Evolutionary conservation across 2,888 invertebrate genomes (phyloP).

Genomic region (Chromoteleia sp.): DNA sequence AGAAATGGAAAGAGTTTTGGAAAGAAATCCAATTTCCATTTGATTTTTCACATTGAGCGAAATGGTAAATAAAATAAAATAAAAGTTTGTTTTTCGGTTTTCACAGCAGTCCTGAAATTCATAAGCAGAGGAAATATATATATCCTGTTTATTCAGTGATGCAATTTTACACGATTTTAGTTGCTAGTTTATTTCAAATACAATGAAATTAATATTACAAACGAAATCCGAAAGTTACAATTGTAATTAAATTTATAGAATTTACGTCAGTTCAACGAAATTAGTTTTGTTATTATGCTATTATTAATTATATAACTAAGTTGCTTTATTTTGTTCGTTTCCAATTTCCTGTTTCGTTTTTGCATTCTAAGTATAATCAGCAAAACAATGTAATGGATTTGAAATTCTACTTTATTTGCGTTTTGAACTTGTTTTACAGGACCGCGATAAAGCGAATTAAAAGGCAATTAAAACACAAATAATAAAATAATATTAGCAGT

Average conservation of each 20-base stretch:
- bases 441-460: background rate
- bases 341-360: too few species aligned
- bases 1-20: background rate
- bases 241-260: background rate
- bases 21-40: slow-evolving; percentile 17
- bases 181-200: background rate
- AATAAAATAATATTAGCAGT: slow-evolving; percentile 7
- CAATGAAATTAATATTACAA: background rate
- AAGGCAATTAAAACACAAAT: background rate
- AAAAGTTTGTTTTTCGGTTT: slow-evolving; percentile 5
- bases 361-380: too few species aligned
- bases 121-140: slow-evolving; percentile 9
- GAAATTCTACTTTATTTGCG: too few species aligned
- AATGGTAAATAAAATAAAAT: slow-evolving; percentile 12
- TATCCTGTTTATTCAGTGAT: slow-evolving; percentile 6
- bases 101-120: background rate
- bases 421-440: too few species aligned
- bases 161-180: slow-evolving; percentile 1
- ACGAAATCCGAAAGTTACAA: background rate
- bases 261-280: too few species aligned
- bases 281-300: too few species aligned
- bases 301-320: background rate
- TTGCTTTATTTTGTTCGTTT: background rate
- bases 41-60: slow-evolving; percentile 14
- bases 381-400: too few species aligned